These are phyloP conservation scores for Chelonia mydas DNA, from an alignment of 2,797 vertebrate species.

Conservation along the genomic window DNA sequence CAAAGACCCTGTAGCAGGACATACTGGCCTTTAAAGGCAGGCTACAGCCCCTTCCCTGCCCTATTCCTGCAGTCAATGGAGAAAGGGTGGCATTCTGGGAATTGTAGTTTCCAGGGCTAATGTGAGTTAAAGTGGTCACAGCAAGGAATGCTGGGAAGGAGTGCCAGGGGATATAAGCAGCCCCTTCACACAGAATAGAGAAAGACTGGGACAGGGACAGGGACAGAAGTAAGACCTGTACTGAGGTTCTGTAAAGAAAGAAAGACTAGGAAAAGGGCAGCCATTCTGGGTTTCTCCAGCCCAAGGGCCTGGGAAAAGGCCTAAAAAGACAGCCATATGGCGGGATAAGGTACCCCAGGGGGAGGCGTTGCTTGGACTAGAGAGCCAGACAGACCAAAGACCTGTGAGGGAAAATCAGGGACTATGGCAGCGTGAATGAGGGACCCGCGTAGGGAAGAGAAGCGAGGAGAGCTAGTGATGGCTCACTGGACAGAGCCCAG, in stretches of 20 bases:
- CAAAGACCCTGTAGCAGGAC: not conserved
- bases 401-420: not conserved
- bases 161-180: not conserved
- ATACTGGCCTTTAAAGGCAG: not conserved
- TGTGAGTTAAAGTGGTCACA: not conserved
- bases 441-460: not conserved
- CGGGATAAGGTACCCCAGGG: not conserved
- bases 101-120: not conserved
- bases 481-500: not conserved
- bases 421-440: accelerated
- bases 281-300: too few relatives aligned
- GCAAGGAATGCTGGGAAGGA: not conserved
- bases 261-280: too few relatives aligned
- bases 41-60: not conserved
- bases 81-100: not conserved
- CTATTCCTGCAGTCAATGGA: not conserved
- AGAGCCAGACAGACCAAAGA: not conserved
- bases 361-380: not conserved
- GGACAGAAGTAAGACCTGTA: not conserved
- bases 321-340: not conserved
- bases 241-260: too few relatives aligned
- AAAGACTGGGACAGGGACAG: too few relatives aligned
- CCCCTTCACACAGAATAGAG: not conserved
- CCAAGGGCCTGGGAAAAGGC: too few relatives aligned
- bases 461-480: not conserved